phyloP scores from a whole-genome alignment of 2,888 invertebrate species.

The Cataglyphis cursor region DNA sequence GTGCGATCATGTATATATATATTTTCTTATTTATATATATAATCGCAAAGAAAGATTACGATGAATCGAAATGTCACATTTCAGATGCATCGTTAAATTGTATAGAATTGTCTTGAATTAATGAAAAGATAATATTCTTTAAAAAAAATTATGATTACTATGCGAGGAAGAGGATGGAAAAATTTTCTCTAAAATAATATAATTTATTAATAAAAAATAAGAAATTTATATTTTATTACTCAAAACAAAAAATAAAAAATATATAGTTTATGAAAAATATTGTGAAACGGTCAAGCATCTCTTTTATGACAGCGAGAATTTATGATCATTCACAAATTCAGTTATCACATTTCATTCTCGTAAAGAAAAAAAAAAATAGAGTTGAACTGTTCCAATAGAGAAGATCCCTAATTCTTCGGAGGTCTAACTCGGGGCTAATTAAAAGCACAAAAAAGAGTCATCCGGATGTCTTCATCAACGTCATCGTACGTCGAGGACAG shows the following conservation, averaged over 20 bases:
- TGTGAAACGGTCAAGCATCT: background rate
- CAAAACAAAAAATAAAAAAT: background rate
- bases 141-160: background rate
- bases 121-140: background rate
- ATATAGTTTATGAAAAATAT: background rate
- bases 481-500: constrained; percentile 45
- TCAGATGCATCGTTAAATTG: background rate
- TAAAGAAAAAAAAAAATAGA: background rate
- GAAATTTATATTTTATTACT: background rate
- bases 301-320: constrained; percentile 9
- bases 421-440: constrained; percentile 17
- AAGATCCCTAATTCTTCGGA: constrained; percentile 1
- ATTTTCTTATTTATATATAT: background rate
- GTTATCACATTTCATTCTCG: background rate
- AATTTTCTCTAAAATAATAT: background rate
- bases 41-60: background rate
- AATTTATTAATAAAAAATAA: background rate
- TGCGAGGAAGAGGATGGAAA: background rate
- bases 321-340: constrained; percentile 5
- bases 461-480: constrained; percentile 36
- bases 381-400: background rate
- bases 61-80: background rate
- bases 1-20: background rate
- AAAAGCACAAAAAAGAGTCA: constrained; percentile 14
- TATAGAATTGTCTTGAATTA: background rate